Conservation (phyloP, 2,888 invertebrate genomes). For the Euphydryas editha region DNA sequence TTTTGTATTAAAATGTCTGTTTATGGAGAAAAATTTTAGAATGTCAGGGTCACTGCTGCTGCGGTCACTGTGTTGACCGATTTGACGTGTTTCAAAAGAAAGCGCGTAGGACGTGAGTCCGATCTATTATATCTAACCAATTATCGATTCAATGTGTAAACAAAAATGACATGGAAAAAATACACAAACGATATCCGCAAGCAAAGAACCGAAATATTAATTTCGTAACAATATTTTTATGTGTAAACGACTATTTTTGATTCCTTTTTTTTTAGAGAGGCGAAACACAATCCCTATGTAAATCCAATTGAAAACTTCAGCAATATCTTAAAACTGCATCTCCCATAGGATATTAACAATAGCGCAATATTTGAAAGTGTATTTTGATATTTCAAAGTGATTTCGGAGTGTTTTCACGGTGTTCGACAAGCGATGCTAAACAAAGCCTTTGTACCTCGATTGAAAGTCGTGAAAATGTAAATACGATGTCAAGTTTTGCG, state of each 20-base stretch:
- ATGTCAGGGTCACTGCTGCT: too few species aligned
- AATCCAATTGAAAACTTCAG: not conserved
- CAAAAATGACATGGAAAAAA: too few species aligned
- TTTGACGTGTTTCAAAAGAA: too few species aligned
- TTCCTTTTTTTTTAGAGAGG: too few species aligned
- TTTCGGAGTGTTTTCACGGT: conserved; percentile 1
- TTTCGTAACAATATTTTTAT: not conserved
- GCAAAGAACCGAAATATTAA: not conserved
- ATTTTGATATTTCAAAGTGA: conserved; percentile 3
- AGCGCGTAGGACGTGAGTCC: too few species aligned
- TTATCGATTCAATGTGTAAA: too few species aligned
- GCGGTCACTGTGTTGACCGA: too few species aligned
- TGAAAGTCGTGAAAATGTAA: conserved; percentile 11
- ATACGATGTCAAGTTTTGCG: not conserved
- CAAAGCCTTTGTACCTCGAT: conserved; percentile 10
- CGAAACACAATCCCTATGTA: not conserved
- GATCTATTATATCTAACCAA: too few species aligned
- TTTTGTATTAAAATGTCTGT: too few species aligned
- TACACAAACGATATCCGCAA: too few species aligned
- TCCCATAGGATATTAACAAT: conserved; percentile 2
- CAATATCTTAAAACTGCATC: not conserved
- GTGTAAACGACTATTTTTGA: not conserved
- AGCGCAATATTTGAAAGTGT: not conserved
- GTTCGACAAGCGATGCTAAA: conserved; percentile 9
- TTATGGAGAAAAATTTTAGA: too few species aligned